Percentiles rank a stretch among this genome's conserved stretches.
Evolutionary conservation across 1,140 invertebrate species (phyloP).

Genomic region (Adoxophyes honmai): DNA sequence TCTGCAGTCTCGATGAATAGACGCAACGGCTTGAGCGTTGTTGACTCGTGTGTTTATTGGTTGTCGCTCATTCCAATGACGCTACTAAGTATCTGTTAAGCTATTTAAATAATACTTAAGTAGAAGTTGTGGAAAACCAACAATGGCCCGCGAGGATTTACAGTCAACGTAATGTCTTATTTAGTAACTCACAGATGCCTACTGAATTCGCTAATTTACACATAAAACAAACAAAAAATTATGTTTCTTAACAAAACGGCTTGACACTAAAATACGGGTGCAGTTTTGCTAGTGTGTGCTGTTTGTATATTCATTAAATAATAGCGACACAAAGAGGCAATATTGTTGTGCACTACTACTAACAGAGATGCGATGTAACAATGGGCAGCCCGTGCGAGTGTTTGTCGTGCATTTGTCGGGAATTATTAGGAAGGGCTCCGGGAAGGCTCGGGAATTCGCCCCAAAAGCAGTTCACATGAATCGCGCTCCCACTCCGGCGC

Average conservation of each 20-base stretch:
- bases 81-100: slow-evolving; percentile 66
- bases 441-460: slow-evolving; percentile 75
- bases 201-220: neutral
- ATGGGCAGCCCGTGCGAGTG: slow-evolving; percentile 67
- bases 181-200: slow-evolving; percentile 4
- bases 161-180: slow-evolving; percentile 3
- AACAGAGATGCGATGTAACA: slow-evolving; percentile 54
- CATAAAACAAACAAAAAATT: slow-evolving; percentile 8
- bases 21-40: slow-evolving; percentile 54
- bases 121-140: slow-evolving; percentile 28
- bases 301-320: slow-evolving; percentile 41
- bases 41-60: slow-evolving; percentile 70
- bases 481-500: slow-evolving; percentile 69
- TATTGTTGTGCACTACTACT: slow-evolving; percentile 61
- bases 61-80: slow-evolving; percentile 38
- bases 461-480: slow-evolving; percentile 76
- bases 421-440: slow-evolving; percentile 74
- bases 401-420: slow-evolving; percentile 74
- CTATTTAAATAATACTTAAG: slow-evolving; percentile 54
- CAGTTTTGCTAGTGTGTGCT: slow-evolving; percentile 18
- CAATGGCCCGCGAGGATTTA: slow-evolving; percentile 9
- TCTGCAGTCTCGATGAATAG: slow-evolving; percentile 66
- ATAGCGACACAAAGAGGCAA: slow-evolving; percentile 34
- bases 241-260: neutral
- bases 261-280: neutral